phyloP scores from a whole-genome alignment of 2,797 vertebrate genomes.

The Anguilla marmorata region DNA sequence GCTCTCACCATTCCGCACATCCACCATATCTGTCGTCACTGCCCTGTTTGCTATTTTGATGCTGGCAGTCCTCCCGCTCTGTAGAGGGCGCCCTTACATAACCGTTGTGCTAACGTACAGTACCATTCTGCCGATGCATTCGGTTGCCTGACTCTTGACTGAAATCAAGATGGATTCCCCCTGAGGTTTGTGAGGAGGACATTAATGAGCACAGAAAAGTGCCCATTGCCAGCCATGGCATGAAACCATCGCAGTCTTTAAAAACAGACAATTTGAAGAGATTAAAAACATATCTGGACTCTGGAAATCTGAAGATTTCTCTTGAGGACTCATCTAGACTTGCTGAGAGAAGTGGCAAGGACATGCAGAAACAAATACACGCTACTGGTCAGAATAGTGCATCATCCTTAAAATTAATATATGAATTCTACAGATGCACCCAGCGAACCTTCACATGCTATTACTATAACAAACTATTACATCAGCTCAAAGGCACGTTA shows the following conservation, averaged over 20 bases:
- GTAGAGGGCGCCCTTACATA: slow-evolving; percentile 31
- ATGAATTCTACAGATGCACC: neutral
- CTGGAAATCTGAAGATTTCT: neutral
- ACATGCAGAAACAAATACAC: neutral
- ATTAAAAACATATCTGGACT: neutral
- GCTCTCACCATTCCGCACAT: slow-evolving; percentile 45
- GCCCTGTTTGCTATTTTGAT: slow-evolving; percentile 52
- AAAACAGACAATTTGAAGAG: neutral
- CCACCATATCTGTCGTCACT: slow-evolving; percentile 34
- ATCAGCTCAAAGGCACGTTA: neutral
- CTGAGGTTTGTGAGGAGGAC: slow-evolving; percentile 30
- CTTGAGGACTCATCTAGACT: neutral
- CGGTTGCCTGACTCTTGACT: slow-evolving; percentile 43
- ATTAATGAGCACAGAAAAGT: neutral
- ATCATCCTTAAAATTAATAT: neutral
- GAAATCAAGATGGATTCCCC: slow-evolving; percentile 34
- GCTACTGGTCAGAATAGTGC: neutral
- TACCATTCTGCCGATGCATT: slow-evolving; percentile 50
- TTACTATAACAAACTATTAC: neutral
- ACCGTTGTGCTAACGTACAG: slow-evolving; percentile 31
- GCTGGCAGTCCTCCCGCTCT: slow-evolving; percentile 25
- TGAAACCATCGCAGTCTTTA: slow-evolving; percentile 13
- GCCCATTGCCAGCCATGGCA: neutral
- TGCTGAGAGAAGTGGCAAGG: neutral
- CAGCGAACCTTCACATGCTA: neutral